phyloP scores from a whole-genome alignment of 2,113 vertebrate genomes.

The Caranx melampygus region DNA sequence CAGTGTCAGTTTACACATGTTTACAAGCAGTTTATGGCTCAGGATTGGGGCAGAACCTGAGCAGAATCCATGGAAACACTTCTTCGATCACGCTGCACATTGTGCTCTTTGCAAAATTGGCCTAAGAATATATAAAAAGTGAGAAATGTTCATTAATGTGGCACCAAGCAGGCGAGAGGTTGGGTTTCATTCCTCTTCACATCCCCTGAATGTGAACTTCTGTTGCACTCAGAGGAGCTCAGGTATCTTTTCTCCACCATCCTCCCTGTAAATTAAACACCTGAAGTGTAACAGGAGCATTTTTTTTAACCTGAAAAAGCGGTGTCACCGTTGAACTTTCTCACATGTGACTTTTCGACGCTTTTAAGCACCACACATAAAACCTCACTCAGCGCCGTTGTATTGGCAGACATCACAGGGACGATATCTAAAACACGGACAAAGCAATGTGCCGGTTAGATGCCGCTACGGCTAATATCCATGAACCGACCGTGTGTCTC shows the following conservation, averaged over 20 bases:
- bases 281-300: neutral
- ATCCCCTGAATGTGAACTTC: neutral
- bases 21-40: no score
- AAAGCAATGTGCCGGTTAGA: neutral
- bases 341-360: no score
- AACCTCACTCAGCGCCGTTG: neutral
- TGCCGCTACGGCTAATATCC: neutral
- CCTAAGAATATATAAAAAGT: neutral
- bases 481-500: slow-evolving; percentile 27
- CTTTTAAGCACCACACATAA: no score
- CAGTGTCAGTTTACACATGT: neutral
- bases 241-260: neutral
- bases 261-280: neutral
- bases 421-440: neutral
- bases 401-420: neutral
- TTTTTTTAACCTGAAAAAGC: neutral
- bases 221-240: neutral
- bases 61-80: no score
- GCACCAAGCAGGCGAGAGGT: no score
- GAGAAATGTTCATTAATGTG: neutral
- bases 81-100: neutral
- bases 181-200: neutral
- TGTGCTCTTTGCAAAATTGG: neutral
- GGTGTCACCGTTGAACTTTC: no score
- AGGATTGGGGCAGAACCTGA: no score